Percentiles rank a stretch among this genome's conserved stretches.
These are phyloP conservation scores for Eristalinus sepulchralis DNA, from an alignment of 2,888 invertebrate species.

Conservation along the genomic window DNA sequence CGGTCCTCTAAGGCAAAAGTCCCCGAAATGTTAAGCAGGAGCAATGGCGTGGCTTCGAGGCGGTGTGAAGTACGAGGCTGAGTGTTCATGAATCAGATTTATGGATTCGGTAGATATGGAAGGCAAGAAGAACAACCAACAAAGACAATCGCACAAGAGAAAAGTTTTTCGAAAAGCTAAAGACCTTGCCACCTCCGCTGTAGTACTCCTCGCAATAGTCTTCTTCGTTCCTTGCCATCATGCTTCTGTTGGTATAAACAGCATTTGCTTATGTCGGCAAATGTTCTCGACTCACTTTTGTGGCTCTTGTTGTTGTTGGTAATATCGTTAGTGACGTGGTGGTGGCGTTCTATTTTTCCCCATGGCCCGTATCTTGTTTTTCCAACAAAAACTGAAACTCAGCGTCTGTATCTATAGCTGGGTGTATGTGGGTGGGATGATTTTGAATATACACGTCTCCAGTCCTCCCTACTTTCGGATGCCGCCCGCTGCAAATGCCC, in stretches of 20 bases:
- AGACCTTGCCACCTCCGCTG: conserved; percentile 18
- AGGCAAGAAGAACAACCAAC: conserved; percentile 4
- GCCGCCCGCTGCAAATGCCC: conserved; percentile 21
- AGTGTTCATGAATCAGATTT: conserved; percentile 56
- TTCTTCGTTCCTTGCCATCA: background rate
- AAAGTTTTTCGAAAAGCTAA: conserved; percentile 41
- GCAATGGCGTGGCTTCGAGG: background rate
- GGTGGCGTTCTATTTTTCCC: conserved; percentile 25
- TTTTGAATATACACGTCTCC: conserved; percentile 19
- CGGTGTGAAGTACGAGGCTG: background rate
- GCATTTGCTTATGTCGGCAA: conserved; percentile 67
- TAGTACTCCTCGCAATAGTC: conserved; percentile 9
- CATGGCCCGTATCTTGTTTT: conserved; percentile 53
- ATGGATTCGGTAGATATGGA: conserved; percentile 52
- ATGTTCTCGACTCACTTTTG: conserved; percentile 49
- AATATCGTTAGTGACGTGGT: background rate
- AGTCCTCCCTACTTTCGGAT: conserved; percentile 3
- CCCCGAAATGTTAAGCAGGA: conserved; percentile 1
- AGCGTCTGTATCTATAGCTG: conserved; percentile 41
- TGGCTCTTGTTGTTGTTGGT: conserved; percentile 7
- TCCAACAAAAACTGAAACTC: conserved; percentile 44
- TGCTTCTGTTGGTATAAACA: conserved; percentile 23
- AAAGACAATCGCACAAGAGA: conserved; percentile 8
- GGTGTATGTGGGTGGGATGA: conserved; percentile 42
- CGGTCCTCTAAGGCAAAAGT: conserved; percentile 16